Evolutionary conservation across 2,888 invertebrate genomes (phyloP), one percentile per base, ranked within the genome.

Genomic region (Melieria omissa): DNA sequence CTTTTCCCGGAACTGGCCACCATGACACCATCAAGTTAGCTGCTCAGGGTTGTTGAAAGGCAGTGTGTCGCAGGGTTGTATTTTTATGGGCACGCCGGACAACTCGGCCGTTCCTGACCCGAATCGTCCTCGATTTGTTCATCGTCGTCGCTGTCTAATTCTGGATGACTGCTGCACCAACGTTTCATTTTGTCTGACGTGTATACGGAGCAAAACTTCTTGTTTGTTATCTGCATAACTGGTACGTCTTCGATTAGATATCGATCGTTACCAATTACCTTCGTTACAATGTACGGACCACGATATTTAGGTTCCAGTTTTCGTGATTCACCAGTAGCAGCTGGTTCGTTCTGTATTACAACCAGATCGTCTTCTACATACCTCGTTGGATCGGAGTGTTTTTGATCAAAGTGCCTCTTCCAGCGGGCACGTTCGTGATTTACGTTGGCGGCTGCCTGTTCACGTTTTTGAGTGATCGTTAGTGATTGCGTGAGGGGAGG

Each of bases 211-310:
- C 45, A 57, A 49, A 70, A 76, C 41, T 72, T 75, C n/a, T 65
- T 45, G 12, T 54, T 45, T 14, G 65, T 71, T 5, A 72, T 54
- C 14, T 67, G 70, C 67, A 71, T 67, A 16, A 73, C 70, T 9
- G 66, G 70, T 9, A 73, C 75, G 68, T 77, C 74, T 71, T 74
- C 72, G 9, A 74, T 55, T 7, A 74, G 47, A 61, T 73, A 77
- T 4, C 75, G 52, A 45, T 75, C 70, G 9, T 74, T 75, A 9
- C 55, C 69, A 4, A 74, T 60, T 16, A 70, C 73, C 29, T 67
- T 60, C 5, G 69, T 12, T 4, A 74, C 63, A 2, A 70, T 47
- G 46, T 74, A 75, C 5, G 74, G 75, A 4, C 71, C 76, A 9
- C 29, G 29, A 52, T 58, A 74, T 55, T 68, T 73, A 4, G 68